Base-by-base conservation (phyloP, 2,113 vertebrate genomes). In the Elachura formosa region DNA sequence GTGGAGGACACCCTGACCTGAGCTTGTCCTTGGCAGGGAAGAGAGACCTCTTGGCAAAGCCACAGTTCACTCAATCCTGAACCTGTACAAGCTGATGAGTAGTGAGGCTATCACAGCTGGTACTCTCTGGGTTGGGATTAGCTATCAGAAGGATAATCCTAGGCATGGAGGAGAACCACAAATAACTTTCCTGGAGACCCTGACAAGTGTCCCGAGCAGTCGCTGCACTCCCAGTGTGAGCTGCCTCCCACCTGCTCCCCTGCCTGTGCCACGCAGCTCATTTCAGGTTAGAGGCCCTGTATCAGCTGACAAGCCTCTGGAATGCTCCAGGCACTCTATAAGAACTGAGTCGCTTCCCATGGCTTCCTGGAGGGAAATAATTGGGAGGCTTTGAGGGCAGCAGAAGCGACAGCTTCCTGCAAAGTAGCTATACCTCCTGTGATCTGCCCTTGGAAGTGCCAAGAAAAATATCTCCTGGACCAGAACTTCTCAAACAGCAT, bases 401-500 rank as follows among this genome's bases (percentile, higher is more conserved):
- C 63, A 83, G 68, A 76, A 86, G 68, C 28, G 38, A 80, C 51
- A 93, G 16, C 33, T 90, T 77, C 54, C 19, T 1, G 1, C 0
- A 0, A 55, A 76, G 46, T 24, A 61, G 40, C 43, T 0, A 0
- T 6, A 46, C 12, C 31, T 46, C 18, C 62, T 52, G 45, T 0
- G 0, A 20, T 56, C 36, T 79, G 84, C 31, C n/a, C 54, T 91
- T 62, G 59, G 38, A 62, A 83, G 55, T 21, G 24, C 36, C 34
- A 72, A 49, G 38, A 46, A 34, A 79, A 85, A 31, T 4, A 63
- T n/a, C 10, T 72, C 34, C 55, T 7, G 18, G 25, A 64, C 14
- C 41, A 74, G 38, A 71, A 46, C 33, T 66, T 85, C 55, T 69
- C 8, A 3, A 49, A 75, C 19, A 29, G 14, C 41, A 46, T 73